Percentiles rank a stretch among this genome's conserved stretches.
Conservation (phyloP, 92 coral and sea anemone species). For the Zoanthus sansibaricus region DNA sequence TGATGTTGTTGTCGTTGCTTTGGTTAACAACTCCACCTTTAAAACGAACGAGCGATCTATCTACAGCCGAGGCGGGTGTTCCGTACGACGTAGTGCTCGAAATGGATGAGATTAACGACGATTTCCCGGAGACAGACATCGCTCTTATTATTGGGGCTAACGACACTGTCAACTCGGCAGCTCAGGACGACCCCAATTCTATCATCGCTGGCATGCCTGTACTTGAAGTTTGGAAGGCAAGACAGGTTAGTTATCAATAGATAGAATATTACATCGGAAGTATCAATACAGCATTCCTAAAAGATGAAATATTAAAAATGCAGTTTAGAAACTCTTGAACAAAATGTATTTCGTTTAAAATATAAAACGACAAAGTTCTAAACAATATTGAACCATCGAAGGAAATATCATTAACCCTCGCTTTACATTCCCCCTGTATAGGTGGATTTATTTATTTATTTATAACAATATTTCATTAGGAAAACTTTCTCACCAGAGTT, state of each 20-base stretch:
- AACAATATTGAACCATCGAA: too few relatives aligned
- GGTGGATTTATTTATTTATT: too few relatives aligned
- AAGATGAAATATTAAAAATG: too few relatives aligned
- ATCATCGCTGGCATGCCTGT: constrained; percentile 99
- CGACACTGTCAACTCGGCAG: constrained; percentile 98
- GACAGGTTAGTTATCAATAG: constrained; percentile 68
- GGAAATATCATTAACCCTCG: too few relatives aligned
- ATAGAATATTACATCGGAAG: not conserved
- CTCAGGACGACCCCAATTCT: constrained; percentile 98
- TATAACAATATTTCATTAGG: too few relatives aligned
- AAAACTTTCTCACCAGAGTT: too few relatives aligned
- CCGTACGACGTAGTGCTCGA: constrained; percentile 96
- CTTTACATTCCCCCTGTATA: too few relatives aligned
- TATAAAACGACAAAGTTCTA: too few relatives aligned
- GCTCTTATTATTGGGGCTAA: constrained; percentile 96
- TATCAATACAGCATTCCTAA: too few relatives aligned
- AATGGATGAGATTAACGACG: constrained; percentile 99
- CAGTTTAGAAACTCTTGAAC: too few relatives aligned
- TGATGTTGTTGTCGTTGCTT: too few relatives aligned
- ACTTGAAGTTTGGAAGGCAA: constrained; percentile 98
- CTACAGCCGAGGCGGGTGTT: constrained; percentile 96
- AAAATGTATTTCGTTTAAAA: too few relatives aligned
- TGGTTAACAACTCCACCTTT: not conserved
- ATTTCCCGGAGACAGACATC: constrained; percentile 92
- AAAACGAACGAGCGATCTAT: not conserved